Evolutionary conservation across 2,797 vertebrate genomes (phyloP).

Genomic region (Kryptolebias ocellatus): DNA sequence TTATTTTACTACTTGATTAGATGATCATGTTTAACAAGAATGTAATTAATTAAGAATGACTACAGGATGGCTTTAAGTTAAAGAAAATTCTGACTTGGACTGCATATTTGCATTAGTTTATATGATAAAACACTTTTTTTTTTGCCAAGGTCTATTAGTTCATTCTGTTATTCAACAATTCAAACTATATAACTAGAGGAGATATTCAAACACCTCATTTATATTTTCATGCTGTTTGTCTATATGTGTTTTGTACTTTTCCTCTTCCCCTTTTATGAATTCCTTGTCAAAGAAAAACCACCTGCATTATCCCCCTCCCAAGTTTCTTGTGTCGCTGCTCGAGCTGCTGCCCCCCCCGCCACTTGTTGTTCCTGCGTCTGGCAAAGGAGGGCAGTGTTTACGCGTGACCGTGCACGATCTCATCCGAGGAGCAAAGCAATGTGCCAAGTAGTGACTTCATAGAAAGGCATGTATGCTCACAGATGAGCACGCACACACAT

Average conservation of each 20-base stretch:
- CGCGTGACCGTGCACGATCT: slow-evolving; percentile 11
- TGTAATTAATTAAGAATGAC: background rate
- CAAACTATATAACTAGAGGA: background rate
- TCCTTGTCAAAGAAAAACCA: background rate
- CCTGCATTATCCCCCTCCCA: slow-evolving; percentile 19
- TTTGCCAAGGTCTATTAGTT: background rate
- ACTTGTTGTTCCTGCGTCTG: slow-evolving; percentile 15
- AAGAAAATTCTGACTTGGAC: background rate
- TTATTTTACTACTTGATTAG: background rate
- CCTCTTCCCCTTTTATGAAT: background rate
- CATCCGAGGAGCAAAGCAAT: slow-evolving; percentile 49
- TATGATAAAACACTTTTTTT: background rate
- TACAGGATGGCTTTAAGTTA: background rate
- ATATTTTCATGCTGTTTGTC: no score
- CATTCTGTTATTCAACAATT: background rate
- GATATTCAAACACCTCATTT: background rate
- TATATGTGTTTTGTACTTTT: background rate
- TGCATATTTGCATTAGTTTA: background rate
- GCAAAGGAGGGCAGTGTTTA: slow-evolving; percentile 74
- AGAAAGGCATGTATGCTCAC: slow-evolving; percentile 45
- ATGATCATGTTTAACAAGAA: background rate
- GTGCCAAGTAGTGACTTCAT: slow-evolving; percentile 76
- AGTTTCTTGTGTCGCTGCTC: slow-evolving; percentile 41
- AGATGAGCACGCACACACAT: slow-evolving; percentile 6
- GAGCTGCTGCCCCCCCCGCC: slow-evolving; percentile 10